Base-by-base conservation (phyloP, 2,888 invertebrate species). In the Meghimatium bilineatum region DNA sequence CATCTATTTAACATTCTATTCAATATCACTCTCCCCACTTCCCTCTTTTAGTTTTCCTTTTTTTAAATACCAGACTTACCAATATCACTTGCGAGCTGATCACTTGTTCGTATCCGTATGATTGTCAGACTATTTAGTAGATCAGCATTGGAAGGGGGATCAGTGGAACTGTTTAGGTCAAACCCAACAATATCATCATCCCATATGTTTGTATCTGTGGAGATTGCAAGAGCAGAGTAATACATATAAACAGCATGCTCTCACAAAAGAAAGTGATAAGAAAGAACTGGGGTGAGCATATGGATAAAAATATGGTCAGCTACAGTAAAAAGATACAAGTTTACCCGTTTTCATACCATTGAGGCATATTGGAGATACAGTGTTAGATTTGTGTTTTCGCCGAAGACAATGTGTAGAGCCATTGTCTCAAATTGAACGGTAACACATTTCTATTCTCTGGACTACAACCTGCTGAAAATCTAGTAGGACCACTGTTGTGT, bases 201-300 rank as follows among this genome's bases (percentile, higher is more conserved):
- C 83, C 83, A 83, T 20, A 78, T 72, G 20, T 78, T 67, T 29
- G 69, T 75, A 23, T 82, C 82, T 82, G 66, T n/a, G 49, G 60
- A 38, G 76, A 82, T 49, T 52, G 60, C 0, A 56, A 32, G n/a
- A 36, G n/a, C 10, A 36, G 23, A 1, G 17, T 36, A 63, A 36
- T 3, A n/a, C 29, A 26, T 74, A n/a, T 74, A 14, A 14, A 56
- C 17, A n/a, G 17, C 49, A 8, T 12, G 49, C 49, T 12, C 49
- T 49, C 49, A 49, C 49, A 14, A 56, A 56, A 23, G 8, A 3
- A 3, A 3, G 23, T 56, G 56, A 56, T 23, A 10, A 56, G 14
- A 56, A 20, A 66, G 32, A 66, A 29, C 6, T 29, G n/a, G 12
- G 32, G 14, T 26, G 29, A 2, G 20, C n/a, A 63, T n/a, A n/a